Conservation (phyloP, 2,113 vertebrate genomes). For the Peucedramus taeniatus region DNA sequence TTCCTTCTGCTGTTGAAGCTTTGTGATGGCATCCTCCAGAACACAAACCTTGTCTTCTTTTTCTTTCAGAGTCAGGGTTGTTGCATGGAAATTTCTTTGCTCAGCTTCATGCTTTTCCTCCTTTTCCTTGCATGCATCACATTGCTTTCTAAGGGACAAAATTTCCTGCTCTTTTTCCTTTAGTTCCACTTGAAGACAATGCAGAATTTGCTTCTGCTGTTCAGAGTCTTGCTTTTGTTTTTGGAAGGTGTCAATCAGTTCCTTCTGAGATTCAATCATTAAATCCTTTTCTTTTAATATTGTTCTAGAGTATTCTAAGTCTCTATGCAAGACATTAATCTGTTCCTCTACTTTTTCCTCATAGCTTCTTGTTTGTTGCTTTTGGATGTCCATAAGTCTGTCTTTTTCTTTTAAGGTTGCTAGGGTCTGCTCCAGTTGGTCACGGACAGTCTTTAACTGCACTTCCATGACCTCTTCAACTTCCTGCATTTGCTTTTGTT, state of each 20-base stretch:
- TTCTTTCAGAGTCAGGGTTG: slow-evolving; percentile 26
- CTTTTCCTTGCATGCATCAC: slow-evolving; percentile 20
- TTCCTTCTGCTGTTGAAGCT: slow-evolving; percentile 35
- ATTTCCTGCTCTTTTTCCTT: slow-evolving; percentile 37
- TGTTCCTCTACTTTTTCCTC: slow-evolving; percentile 21
- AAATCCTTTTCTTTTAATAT: slow-evolving; percentile 29
- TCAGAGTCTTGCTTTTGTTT: slow-evolving; percentile 42
- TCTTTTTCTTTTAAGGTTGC: slow-evolving; percentile 46
- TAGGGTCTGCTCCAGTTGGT: slow-evolving; percentile 52
- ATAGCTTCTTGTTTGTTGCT: background rate
- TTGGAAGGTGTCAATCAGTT: slow-evolving; percentile 31
- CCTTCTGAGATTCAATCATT: slow-evolving; percentile 35
- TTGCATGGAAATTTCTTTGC: slow-evolving; percentile 4
- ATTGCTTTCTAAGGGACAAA: slow-evolving; percentile 40
- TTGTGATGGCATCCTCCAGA: background rate
- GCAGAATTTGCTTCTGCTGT: slow-evolving; percentile 40
- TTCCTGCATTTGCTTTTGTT: slow-evolving; percentile 49
- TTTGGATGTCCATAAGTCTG: slow-evolving; percentile 33
- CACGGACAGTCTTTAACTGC: slow-evolving; percentile 24
- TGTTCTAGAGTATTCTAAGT: slow-evolving; percentile 3
- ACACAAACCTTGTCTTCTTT: slow-evolving; percentile 13
- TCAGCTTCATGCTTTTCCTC: slow-evolving; percentile 2
- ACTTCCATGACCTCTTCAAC: slow-evolving; percentile 10
- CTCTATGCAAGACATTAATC: background rate
- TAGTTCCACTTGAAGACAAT: slow-evolving; percentile 42